Conservation (phyloP, 2,888 invertebrate genomes). For the Phymatocera aterrima region DNA sequence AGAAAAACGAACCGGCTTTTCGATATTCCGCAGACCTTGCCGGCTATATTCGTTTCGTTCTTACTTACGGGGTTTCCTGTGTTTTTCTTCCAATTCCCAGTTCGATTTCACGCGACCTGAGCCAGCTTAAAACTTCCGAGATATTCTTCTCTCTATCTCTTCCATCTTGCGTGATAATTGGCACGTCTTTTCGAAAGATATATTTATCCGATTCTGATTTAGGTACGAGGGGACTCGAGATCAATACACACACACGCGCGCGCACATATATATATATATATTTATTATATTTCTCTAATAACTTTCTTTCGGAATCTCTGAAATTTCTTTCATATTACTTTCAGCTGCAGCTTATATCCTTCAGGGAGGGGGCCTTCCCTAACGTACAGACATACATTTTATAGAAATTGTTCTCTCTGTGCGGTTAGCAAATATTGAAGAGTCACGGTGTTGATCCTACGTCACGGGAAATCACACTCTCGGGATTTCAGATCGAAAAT, state of each 20-base stretch:
- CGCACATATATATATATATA: too few species aligned
- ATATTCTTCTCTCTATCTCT: slow-evolving; percentile 39
- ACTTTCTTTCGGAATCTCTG: too few species aligned
- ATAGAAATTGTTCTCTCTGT: background rate
- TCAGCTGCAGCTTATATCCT: too few species aligned
- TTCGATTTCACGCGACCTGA: slow-evolving; percentile 33
- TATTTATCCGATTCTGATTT: slow-evolving; percentile 37
- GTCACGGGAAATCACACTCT: slow-evolving; percentile 5
- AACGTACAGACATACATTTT: background rate
- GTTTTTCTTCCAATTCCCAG: slow-evolving; percentile 40
- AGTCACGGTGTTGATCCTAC: slow-evolving; percentile 14
- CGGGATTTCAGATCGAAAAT: slow-evolving; percentile 1
- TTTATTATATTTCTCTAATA: too few species aligned
- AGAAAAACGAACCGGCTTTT: background rate
- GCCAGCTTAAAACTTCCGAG: slow-evolving; percentile 36
- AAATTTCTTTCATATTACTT: too few species aligned
- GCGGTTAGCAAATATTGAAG: slow-evolving; percentile 17
- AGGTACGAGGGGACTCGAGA: background rate
- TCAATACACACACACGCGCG: too few species aligned
- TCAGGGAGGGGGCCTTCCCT: too few species aligned
- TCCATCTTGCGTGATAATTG: slow-evolving; percentile 22
- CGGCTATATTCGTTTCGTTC: background rate
- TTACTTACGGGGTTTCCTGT: background rate
- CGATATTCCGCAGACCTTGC: slow-evolving; percentile 10
- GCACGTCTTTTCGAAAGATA: slow-evolving; percentile 37